Base-by-base conservation (phyloP, 2,888 invertebrate genomes). In the Aethes cnicana region DNA sequence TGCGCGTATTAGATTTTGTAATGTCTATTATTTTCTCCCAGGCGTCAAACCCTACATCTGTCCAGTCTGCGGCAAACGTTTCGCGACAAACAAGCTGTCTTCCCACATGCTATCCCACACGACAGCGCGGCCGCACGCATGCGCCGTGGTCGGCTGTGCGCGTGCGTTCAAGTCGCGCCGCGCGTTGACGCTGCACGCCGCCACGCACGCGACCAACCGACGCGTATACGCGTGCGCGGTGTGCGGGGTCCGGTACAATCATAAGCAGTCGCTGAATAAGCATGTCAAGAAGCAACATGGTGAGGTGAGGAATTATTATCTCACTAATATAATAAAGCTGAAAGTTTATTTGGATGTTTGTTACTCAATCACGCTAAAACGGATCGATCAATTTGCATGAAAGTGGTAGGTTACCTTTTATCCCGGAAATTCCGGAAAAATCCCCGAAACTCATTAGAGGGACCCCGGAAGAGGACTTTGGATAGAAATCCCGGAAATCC, bases 1-100 rank as follows among this genome's bases (percentile, higher is more conserved):
- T n/a, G n/a, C n/a, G n/a, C n/a, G n/a, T n/a, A n/a, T n/a, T n/a
- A n/a, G n/a, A n/a, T n/a, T n/a, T n/a, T n/a, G n/a, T n/a, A n/a
- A n/a, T n/a, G n/a, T n/a, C n/a, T n/a, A n/a, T n/a, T n/a, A n/a
- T n/a, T n/a, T n/a, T n/a, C n/a, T n/a, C 26, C 1, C 56, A 81
- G 83, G 83, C 3, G 79, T 66, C 23, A 73, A 82, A 54, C 84
- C 84, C 1, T 85, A 84, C 69, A 72, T 85, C 56, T 85, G 85
- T 46, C 68, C 74, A 1, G 63, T 77, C 11, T 85, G 85, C 66
- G 84, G 84, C 46, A 69, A 68, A 55, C 74, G 68, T 14, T 85
- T 84, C 73, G 69, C 78, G 0, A 83, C 80, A 4, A 84, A 85
- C 77, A 85, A 83, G 68, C 62, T 85, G 44, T 57, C 77, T 0